Evolutionary conservation across 2,888 invertebrate genomes (phyloP).

Genomic region (Drosophila merina): DNA sequence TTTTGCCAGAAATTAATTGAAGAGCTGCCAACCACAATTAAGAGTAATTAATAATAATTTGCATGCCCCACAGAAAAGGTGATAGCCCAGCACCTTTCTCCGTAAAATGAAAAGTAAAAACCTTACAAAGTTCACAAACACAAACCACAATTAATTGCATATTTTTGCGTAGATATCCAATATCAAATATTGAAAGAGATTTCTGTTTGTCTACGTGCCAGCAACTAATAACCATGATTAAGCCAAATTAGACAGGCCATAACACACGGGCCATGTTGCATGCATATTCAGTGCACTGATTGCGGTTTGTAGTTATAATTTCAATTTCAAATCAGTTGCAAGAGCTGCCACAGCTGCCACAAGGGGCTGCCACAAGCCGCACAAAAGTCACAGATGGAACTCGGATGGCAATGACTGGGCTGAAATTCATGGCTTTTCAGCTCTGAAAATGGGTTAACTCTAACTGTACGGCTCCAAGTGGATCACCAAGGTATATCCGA

Average conservation of each 20-base stretch:
- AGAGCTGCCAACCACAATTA: slow-evolving; percentile 15
- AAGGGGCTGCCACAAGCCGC: slow-evolving; percentile 3
- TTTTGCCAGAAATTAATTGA: slow-evolving; percentile 9
- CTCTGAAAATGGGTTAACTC: slow-evolving; percentile 60
- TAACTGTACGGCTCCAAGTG: slow-evolving; percentile 31
- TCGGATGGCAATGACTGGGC: slow-evolving; percentile 30
- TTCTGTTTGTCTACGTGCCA: slow-evolving; percentile 12
- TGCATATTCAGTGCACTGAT: slow-evolving; percentile 18
- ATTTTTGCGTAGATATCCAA: slow-evolving; percentile 8
- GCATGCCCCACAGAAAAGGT: not conserved
- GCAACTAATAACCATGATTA: slow-evolving; percentile 57
- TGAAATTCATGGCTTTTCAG: slow-evolving; percentile 19
- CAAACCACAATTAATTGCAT: slow-evolving; percentile 32
- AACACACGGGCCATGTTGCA: slow-evolving; percentile 15
- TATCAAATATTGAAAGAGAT: slow-evolving; percentile 8
- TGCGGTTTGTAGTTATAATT: slow-evolving; percentile 59
- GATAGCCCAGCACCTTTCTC: not conserved
- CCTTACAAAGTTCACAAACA: slow-evolving; percentile 10
- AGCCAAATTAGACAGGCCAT: slow-evolving; percentile 49
- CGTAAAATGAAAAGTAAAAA: slow-evolving; percentile 21
- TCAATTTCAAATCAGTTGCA: slow-evolving; percentile 48
- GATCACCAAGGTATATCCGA: slow-evolving; percentile 28
- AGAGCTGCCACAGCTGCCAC: not conserved
- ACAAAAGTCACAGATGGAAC: slow-evolving; percentile 36
- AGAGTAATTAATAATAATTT: slow-evolving; percentile 15